These are phyloP conservation scores for Oscheius onirici DNA, from an alignment of 2,888 invertebrate species.

Conservation along the genomic window DNA sequence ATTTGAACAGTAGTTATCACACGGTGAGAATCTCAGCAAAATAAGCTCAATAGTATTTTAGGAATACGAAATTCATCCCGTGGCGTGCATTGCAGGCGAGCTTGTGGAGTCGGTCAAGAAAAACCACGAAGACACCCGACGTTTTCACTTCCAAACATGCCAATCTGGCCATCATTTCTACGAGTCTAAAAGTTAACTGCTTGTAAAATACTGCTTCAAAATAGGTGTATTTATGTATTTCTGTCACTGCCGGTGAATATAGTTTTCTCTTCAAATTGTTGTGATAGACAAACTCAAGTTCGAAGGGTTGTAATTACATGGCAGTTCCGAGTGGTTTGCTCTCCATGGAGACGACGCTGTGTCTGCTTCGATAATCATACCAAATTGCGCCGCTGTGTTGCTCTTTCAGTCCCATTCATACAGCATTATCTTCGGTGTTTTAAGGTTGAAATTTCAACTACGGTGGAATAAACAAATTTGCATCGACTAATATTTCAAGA, in stretches of 20 bases:
- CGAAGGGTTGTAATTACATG: conserved; percentile 16
- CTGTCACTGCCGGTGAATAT: not conserved
- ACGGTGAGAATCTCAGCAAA: not conserved
- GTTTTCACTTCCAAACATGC: conserved; percentile 49
- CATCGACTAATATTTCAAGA: too few relatives aligned
- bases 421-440: too few relatives aligned
- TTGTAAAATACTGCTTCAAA: not conserved
- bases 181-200: conserved; percentile 29
- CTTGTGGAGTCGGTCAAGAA: conserved; percentile 54
- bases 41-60: conserved; percentile 28
- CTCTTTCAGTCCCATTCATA: not conserved
- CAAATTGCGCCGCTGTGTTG: conserved; percentile 13
- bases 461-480: too few relatives aligned
- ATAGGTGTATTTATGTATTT: not conserved
- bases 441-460: too few relatives aligned
- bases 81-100: conserved; percentile 63
- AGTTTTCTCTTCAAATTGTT: not conserved
- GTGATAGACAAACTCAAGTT: not conserved
- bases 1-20: conserved; percentile 16
- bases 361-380: conserved; percentile 25
- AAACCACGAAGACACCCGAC: conserved; percentile 45
- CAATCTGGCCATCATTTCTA: conserved; percentile 59
- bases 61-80: conserved; percentile 51
- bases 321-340: not conserved
- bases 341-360: conserved; percentile 30